A percentile compares a stretch with the other conserved stretches of the same genome.
Evolutionary conservation across 2,888 invertebrate genomes (phyloP).

Genomic region (Oligia latruncula): DNA sequence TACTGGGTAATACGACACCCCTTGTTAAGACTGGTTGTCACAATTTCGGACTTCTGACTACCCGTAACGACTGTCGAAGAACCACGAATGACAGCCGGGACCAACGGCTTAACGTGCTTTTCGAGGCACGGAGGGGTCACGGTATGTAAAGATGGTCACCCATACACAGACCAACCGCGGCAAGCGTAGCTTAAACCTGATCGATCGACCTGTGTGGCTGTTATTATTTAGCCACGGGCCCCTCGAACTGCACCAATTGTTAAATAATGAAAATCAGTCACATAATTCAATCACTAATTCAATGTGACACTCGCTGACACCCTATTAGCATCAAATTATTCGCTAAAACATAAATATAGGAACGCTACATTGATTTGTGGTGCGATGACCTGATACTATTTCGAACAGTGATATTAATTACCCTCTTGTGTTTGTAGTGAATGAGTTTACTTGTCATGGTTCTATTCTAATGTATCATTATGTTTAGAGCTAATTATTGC

Average conservation of each 20-base stretch:
- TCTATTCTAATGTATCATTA: slow-evolving; percentile 25
- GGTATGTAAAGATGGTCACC: too few species aligned
- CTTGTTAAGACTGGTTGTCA: too few species aligned
- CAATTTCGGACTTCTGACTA: too few species aligned
- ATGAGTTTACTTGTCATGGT: slow-evolving; percentile 36
- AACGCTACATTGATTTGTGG: slow-evolving; percentile 51
- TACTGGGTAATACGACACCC: too few species aligned
- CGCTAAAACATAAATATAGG: slow-evolving; percentile 37
- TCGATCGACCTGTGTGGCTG: too few species aligned
- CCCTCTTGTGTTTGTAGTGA: slow-evolving; percentile 55
- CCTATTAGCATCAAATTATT: slow-evolving; percentile 36
- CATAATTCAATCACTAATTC: slow-evolving; percentile 5
- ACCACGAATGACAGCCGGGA: too few species aligned
- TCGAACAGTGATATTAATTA: slow-evolving; percentile 71
- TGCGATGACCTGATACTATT: slow-evolving; percentile 71
- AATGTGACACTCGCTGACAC: slow-evolving; percentile 23
- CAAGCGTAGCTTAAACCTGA: too few species aligned
- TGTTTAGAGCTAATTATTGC: slow-evolving; percentile 26
- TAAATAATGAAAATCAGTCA: slow-evolving; percentile 12
- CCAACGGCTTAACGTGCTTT: too few species aligned
- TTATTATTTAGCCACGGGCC: too few species aligned
- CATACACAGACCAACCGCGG: too few species aligned
- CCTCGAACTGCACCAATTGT: not conserved
- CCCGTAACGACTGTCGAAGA: too few species aligned
- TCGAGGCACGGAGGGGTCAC: too few species aligned